These are phyloP conservation scores for Lepidurus couesii DNA, from an alignment of 1,140 invertebrate genomes.

Conservation along the genomic window DNA sequence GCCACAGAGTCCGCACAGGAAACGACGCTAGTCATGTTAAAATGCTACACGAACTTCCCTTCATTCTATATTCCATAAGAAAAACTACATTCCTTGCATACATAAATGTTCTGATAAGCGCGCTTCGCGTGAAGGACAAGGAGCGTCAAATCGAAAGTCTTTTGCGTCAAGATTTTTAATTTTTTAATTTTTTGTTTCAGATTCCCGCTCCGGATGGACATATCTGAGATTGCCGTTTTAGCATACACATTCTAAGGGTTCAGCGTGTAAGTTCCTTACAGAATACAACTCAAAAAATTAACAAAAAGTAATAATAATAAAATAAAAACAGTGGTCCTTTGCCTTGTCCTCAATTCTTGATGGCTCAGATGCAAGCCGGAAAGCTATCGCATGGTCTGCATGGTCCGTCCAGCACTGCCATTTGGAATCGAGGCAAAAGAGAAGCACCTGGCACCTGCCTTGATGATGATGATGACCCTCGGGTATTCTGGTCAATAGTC, in stretches of 20 bases:
- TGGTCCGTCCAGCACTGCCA: background rate
- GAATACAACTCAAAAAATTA: no score
- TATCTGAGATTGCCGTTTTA: no score
- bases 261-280: no score
- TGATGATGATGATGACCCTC: slow-evolving; percentile 21
- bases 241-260: background rate
- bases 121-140: background rate
- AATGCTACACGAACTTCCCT: background rate
- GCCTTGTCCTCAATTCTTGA: background rate
- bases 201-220: no score
- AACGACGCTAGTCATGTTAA: background rate
- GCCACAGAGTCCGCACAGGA: background rate
- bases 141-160: background rate
- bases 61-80: background rate
- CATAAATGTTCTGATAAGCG: background rate
- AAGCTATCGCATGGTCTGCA: background rate
- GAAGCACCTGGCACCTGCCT: slow-evolving; percentile 16
- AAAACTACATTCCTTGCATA: background rate
- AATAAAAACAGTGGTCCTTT: background rate
- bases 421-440: background rate
- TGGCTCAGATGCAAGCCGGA: slow-evolving; percentile 1
- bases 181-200: no score
- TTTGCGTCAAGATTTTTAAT: no score
- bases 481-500: slow-evolving; percentile 10
- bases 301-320: no score